Base-by-base conservation (phyloP, 2,888 invertebrate genomes). In the Lasioglossum villosulum region DNA sequence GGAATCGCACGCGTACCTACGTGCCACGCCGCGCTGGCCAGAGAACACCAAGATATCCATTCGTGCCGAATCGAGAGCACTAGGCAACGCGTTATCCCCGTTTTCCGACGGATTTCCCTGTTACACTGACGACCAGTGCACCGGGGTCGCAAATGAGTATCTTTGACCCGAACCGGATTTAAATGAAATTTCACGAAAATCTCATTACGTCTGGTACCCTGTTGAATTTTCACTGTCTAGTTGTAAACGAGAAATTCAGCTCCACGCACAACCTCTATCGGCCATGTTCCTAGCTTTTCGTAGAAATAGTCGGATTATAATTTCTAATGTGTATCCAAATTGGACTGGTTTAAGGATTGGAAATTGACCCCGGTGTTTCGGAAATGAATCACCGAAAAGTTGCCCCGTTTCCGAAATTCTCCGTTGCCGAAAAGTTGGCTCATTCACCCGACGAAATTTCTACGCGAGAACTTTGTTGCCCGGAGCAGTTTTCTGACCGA, bases 1-100 rank as follows among this genome's bases (percentile, higher is more conserved):
- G 73, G 70, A 78, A 27, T 71, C 77, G 75, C 48, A 66, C 42
- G 73, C 72, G 70, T 73, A 75, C 16, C 48, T 52, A 66, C n/a
- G 42, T 16, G 48, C n/a, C 6, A n/a, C 72, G 16, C 19, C 4
- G 73, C 59, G 16, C 14, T 2, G 73, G 39, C 63, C 66, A 37
- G 63, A 76, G 37, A 66, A 59, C 78, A 27, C 81, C 59, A 39
- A 63, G 39, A 74, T 86, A 81, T 90, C 88, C 84, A 89, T 91
- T 79, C 87, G 86, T 92, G 90, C 88, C 89, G 89, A 87, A 93
- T 93, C 92, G 92, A 93, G 92, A 91, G 90, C 89, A 87, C 91
- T 91, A 90, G 92, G 90, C 91, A 90, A 87, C 88, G 89, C 84
- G 89, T 88, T 52, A n/a, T 52, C 52, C n/a, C 1, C 52, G 52